Percentiles rank a stretch among this genome's conserved stretches.
Conservation (phyloP, 1,140 invertebrate genomes). For the Drosophila ficusphila region DNA sequence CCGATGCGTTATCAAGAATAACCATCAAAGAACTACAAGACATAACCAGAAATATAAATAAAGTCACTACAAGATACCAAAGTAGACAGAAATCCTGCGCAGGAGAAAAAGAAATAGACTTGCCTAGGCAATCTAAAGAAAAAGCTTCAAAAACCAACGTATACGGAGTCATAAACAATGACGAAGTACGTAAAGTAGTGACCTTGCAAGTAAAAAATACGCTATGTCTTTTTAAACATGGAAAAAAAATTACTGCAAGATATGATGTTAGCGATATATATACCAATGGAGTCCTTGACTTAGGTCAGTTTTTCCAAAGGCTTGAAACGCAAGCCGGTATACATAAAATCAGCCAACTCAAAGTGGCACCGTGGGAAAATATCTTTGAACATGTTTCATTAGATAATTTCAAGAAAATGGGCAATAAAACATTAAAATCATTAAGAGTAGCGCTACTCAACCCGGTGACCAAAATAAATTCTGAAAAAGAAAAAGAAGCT, state of each 20-base stretch:
- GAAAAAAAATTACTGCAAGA: too few species aligned
- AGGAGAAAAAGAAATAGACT: too few species aligned
- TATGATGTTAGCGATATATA: neutral
- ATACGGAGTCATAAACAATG: too few species aligned
- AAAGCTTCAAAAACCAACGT: too few species aligned
- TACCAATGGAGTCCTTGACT: neutral
- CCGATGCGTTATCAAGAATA: too few species aligned
- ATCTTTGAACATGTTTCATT: neutral
- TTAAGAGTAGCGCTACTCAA: conserved; percentile 1
- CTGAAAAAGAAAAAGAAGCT: neutral
- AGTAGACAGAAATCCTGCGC: neutral
- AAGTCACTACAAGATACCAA: conserved; percentile 2
- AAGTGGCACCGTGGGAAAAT: too few species aligned
- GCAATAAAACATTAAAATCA: neutral
- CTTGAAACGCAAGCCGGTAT: neutral
- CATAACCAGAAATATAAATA: conserved; percentile 9
- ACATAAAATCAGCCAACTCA: neutral
- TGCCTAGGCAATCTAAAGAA: too few species aligned
- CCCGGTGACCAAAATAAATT: neutral
- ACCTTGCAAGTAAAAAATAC: too few species aligned
- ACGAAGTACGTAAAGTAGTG: too few species aligned
- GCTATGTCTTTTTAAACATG: too few species aligned
- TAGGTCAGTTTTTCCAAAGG: neutral
- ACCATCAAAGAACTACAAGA: neutral
- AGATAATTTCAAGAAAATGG: neutral